phyloP scores from a whole-genome alignment of 2,113 vertebrate genomes.

The Gila orcuttii region DNA sequence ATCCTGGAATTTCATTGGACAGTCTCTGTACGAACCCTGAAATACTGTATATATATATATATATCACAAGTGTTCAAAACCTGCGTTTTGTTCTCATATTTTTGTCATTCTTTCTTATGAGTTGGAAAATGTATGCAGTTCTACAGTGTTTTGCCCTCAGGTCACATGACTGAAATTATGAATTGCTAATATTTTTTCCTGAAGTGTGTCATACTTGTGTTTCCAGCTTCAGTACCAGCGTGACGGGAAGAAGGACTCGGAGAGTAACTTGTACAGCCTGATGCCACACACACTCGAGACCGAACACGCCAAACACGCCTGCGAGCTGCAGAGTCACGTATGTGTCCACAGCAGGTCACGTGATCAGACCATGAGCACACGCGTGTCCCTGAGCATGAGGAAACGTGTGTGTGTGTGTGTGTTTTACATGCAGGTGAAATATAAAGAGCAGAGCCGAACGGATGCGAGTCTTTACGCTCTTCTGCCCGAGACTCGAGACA shows the following conservation, averaged over 20 bases:
- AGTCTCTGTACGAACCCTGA: no score
- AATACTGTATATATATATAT: no score
- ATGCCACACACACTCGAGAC: conserved; percentile 69
- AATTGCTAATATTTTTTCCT: no score
- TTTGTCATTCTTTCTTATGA: no score
- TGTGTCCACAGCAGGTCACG: neutral
- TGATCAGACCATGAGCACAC: neutral
- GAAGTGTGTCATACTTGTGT: neutral
- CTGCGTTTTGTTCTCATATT: no score
- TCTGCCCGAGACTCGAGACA: conserved; percentile 84
- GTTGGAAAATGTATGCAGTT: no score
- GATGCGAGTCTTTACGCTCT: conserved; percentile 77
- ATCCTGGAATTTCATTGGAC: no score
- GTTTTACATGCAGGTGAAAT: conserved; percentile 73
- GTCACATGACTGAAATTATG: no score
- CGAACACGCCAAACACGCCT: conserved; percentile 51
- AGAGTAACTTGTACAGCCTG: conserved; percentile 61
- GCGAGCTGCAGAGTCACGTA: conserved; percentile 46
- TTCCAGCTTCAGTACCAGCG: conserved; percentile 72
- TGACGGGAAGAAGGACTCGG: conserved; percentile 60
- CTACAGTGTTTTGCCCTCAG: no score
- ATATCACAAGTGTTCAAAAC: no score
- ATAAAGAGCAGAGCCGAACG: conserved; percentile 79
- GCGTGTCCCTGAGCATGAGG: neutral
- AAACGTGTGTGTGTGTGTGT: neutral